Percentiles rank a stretch among this genome's conserved stretches.
These are phyloP conservation scores for Pygocentrus nattereri DNA, from an alignment of 2,797 vertebrate genomes.

Conservation along the genomic window DNA sequence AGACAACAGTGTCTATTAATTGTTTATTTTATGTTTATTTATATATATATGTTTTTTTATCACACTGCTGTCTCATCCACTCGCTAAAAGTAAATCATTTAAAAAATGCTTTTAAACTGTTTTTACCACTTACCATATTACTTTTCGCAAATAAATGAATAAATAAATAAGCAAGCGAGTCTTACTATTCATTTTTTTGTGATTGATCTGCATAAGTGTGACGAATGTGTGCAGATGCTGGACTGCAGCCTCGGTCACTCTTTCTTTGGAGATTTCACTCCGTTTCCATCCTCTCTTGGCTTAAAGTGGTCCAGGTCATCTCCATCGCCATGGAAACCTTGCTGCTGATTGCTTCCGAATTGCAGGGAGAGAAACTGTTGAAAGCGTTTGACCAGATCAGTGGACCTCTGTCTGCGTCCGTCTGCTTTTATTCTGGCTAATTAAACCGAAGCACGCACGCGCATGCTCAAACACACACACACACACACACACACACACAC, in stretches of 20 bases:
- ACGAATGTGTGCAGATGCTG: not conserved
- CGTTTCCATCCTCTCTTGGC: not conserved
- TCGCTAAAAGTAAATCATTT: too few relatives aligned
- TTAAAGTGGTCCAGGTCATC: conserved; percentile 11
- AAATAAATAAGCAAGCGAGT: too few relatives aligned
- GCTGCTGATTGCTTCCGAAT: conserved; percentile 4
- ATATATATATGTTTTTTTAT: too few relatives aligned
- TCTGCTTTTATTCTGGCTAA: not conserved
- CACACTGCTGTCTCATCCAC: too few relatives aligned
- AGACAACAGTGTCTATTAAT: too few relatives aligned
- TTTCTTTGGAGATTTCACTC: conserved; percentile 1
- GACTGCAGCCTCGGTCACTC: not conserved
- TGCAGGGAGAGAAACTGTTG: conserved; percentile 5
- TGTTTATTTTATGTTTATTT: too few relatives aligned
- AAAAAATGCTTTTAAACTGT: too few relatives aligned
- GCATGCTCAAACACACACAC: not conserved
- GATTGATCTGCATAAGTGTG: not conserved
- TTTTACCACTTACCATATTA: too few relatives aligned
- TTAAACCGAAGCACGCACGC: not conserved
- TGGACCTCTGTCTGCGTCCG: not conserved
- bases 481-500: too few relatives aligned
- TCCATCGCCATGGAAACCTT: conserved; percentile 9
- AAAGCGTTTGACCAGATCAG: conserved; percentile 12
- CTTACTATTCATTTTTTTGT: too few relatives aligned
- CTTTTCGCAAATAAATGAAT: too few relatives aligned